These are phyloP conservation scores for Apistogramma diplotaenia DNA, from an alignment of 2,113 vertebrate genomes.

Conservation along the genomic window DNA sequence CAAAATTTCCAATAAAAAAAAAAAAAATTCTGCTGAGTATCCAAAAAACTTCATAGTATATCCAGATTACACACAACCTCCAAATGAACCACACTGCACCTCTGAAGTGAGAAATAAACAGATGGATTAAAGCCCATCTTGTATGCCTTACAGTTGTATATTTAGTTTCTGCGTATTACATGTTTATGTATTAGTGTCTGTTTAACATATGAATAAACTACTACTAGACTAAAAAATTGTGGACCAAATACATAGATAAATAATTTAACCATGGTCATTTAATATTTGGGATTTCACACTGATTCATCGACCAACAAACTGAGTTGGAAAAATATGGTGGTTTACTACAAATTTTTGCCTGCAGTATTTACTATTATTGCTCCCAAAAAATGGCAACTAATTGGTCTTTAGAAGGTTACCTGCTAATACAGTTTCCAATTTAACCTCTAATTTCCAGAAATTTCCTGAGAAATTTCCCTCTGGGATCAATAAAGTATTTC, in stretches of 20 bases:
- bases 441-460: neutral
- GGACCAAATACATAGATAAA: too few species aligned
- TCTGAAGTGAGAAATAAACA: neutral
- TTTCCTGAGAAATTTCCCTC: too few species aligned
- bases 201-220: too few species aligned
- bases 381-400: neutral
- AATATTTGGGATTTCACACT: too few species aligned
- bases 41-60: neutral
- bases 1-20: neutral
- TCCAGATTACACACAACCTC: neutral
- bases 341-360: neutral
- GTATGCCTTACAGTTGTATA: too few species aligned
- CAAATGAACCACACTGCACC: neutral
- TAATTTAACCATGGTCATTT: too few species aligned
- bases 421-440: too few species aligned
- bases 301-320: neutral
- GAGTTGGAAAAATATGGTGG: neutral
- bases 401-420: neutral
- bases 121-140: neutral
- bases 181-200: too few species aligned
- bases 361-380: neutral
- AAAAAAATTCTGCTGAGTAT: neutral
- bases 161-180: too few species aligned
- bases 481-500: too few species aligned
- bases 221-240: too few species aligned